Evolutionary conservation across 2,888 invertebrate species (phyloP).

Genomic region (Machimus rusticus): DNA sequence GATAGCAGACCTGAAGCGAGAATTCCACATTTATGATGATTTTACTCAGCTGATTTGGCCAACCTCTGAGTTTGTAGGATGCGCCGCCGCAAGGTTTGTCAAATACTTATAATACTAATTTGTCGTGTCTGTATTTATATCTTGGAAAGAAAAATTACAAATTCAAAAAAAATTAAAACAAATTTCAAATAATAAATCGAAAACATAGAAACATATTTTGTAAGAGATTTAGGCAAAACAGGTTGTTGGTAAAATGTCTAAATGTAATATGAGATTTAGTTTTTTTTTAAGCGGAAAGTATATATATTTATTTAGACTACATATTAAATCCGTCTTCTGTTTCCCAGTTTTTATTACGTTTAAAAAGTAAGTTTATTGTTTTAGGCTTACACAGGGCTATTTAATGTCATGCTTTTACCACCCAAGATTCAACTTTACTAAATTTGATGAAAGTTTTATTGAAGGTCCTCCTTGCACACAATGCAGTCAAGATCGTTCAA

Average conservation of each 20-base stretch:
- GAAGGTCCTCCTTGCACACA: slow-evolving; percentile 40
- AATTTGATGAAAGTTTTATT: not conserved
- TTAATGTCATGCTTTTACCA: not conserved
- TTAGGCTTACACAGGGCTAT: not conserved
- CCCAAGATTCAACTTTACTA: not conserved
- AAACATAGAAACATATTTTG: too few relatives aligned
- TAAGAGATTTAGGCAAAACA: too few relatives aligned
- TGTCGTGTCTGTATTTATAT: too few relatives aligned
- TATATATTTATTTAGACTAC: too few relatives aligned
- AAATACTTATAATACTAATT: not conserved
- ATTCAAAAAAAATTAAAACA: too few relatives aligned
- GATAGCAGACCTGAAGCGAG: slow-evolving; percentile 3
- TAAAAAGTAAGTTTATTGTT: not conserved
- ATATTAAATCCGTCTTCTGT: too few relatives aligned
- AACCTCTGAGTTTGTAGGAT: slow-evolving; percentile 51
- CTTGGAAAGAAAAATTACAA: too few relatives aligned
- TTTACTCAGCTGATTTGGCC: slow-evolving; percentile 52
- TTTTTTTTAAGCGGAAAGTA: too few relatives aligned
- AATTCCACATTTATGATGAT: slow-evolving; percentile 18
- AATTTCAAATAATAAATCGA: too few relatives aligned
- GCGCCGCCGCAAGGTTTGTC: slow-evolving; percentile 49
- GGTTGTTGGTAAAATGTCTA: too few relatives aligned
- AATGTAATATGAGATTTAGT: too few relatives aligned
- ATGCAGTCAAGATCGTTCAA: slow-evolving; percentile 45
- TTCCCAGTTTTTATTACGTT: too few relatives aligned